These are phyloP conservation scores for Polypedilum pembai DNA, from an alignment of 1,140 invertebrate species.

Conservation along the genomic window DNA sequence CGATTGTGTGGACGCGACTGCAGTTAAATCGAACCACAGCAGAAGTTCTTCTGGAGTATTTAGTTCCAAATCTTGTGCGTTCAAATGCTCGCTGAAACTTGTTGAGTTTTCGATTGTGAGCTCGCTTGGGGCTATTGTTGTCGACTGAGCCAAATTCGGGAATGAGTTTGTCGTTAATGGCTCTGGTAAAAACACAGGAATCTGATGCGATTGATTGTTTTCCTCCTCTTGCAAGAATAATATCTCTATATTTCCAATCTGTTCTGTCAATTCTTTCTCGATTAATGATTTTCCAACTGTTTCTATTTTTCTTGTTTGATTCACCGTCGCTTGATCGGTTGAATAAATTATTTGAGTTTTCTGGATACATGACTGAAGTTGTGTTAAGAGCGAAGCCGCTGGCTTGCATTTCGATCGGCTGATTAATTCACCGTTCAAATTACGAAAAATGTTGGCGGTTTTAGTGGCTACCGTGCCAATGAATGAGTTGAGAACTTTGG, in stretches of 20 bases:
- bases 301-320: not conserved
- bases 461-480: conserved; percentile 21
- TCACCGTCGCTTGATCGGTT: conserved; percentile 13
- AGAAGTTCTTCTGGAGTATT: not conserved
- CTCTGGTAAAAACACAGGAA: conserved; percentile 21
- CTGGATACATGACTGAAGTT: not conserved
- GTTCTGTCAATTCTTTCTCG: conserved; percentile 11
- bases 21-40: not conserved
- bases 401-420: conserved; percentile 26
- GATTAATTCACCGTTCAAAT: conserved; percentile 22
- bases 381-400: conserved; percentile 3
- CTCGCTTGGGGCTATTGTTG: not conserved
- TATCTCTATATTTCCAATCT: not conserved
- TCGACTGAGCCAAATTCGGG: not conserved
- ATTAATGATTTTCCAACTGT: not conserved
- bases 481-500: not conserved
- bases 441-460: conserved; percentile 13
- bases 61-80: not conserved
- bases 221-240: not conserved
- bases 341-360: not conserved
- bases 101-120: not conserved
- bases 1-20: not conserved
- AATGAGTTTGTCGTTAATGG: not conserved
- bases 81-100: not conserved
- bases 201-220: not conserved